These are phyloP conservation scores for Echeneis naucrates DNA, from an alignment of 2,797 vertebrate species.

Conservation along the genomic window DNA sequence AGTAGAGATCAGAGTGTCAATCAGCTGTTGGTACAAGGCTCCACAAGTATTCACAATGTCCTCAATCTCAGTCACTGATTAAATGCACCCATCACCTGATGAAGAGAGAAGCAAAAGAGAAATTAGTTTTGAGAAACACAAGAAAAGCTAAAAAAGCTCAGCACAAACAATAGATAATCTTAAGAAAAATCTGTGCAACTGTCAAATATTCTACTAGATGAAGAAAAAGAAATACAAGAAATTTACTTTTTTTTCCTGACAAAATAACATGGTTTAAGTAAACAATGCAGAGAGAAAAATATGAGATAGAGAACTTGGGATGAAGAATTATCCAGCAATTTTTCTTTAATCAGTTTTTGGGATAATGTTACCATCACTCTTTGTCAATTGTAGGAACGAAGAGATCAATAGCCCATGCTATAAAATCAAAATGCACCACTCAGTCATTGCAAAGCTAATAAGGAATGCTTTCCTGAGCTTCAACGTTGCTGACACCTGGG, in stretches of 20 bases:
- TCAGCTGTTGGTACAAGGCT: slow-evolving; percentile 37
- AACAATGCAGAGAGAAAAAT: neutral
- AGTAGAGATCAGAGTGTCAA: slow-evolving; percentile 50
- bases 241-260: too few relatives aligned
- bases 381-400: neutral
- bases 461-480: slow-evolving; percentile 60
- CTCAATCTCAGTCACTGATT: slow-evolving; percentile 48
- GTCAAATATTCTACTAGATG: neutral
- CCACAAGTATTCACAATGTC: slow-evolving; percentile 40
- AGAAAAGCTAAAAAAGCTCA: neutral
- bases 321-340: neutral
- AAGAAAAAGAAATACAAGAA: neutral
- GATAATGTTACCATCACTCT: neutral
- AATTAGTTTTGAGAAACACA: neutral
- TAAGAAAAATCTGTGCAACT: neutral
- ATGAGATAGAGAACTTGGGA: neutral
- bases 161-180: neutral
- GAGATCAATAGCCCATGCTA: slow-evolving; percentile 15
- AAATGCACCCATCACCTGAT: slow-evolving; percentile 65
- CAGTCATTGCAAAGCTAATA: slow-evolving; percentile 42
- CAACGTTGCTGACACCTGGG: slow-evolving; percentile 60
- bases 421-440: slow-evolving; percentile 39
- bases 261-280: neutral
- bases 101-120: slow-evolving; percentile 17
- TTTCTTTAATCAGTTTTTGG: neutral